Base-by-base conservation (phyloP, 2,113 vertebrate genomes). In the Amia ocellicauda region DNA sequence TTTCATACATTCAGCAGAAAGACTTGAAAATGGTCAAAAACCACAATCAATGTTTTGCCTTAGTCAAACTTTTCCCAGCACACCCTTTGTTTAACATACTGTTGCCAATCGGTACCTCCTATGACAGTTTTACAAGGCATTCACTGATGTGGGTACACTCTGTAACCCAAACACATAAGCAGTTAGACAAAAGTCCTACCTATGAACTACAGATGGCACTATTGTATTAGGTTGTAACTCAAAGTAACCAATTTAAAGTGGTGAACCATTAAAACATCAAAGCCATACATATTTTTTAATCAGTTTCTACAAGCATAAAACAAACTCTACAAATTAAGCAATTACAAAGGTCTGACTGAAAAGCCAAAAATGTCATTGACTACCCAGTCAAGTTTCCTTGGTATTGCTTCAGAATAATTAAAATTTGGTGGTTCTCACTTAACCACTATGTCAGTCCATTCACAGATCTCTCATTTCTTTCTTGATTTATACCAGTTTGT, bases 151-250 rank as follows among this genome's bases (percentile, higher is more conserved):
- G n/a, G n/a, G n/a, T n/a, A n/a, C n/a, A n/a, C n/a, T n/a, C n/a
- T n/a, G n/a, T n/a, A n/a, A n/a, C n/a, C n/a, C n/a, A n/a, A n/a
- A n/a, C n/a, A n/a, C n/a, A n/a, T n/a, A 11, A 36, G 31, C 5
- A 4, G 57, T 29, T 50, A 40, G 51, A 17, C n/a, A 9, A 26
- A 17, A 72, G 67, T 86, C 63, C 74, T 78, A 67, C 23, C 63
- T 69, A 62, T 67, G 60, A 80, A 78, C 89, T 84, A 88, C 80
- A 90, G 87, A 85, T 85, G 89, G 87, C 79, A 74, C 68, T 85
- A 73, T 86, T 85, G 84, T 63, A 62, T 84, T 70, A 85, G 76
- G 41, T 51, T 77, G 54, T 49, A 66, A 66, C 63, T 1, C 5
- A 5, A 11, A 36, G 29, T 27, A 58, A 47, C 16, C 79, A 80